A percentile compares a stretch with the other conserved stretches of the same genome.
These are phyloP conservation scores for Chelon auratus DNA, from an alignment of 2,797 vertebrate genomes.

Conservation along the genomic window DNA sequence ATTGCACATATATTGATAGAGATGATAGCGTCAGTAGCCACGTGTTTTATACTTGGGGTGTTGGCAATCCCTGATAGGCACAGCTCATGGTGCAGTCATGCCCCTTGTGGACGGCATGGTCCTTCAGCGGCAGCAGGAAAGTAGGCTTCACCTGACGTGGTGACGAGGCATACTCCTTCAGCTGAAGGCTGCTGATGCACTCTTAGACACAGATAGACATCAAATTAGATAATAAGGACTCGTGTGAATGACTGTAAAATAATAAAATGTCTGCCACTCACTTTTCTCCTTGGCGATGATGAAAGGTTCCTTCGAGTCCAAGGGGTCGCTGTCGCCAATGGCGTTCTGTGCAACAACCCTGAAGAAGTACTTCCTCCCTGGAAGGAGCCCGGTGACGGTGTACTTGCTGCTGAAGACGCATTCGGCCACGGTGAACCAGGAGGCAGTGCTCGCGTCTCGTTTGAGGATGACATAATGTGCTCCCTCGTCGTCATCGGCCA, in stretches of 20 bases:
- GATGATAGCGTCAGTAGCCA: not conserved
- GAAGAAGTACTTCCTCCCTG: constrained; percentile 82
- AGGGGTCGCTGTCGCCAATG: constrained; percentile 73
- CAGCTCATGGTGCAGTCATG: constrained; percentile 79
- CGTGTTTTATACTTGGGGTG: constrained; percentile 45
- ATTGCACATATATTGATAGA: not conserved
- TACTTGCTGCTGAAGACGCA: constrained; percentile 79
- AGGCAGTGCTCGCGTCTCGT: constrained; percentile 73
- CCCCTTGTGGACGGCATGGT: constrained; percentile 61
- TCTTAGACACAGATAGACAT: constrained; percentile 26
- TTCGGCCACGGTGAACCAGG: constrained; percentile 77
- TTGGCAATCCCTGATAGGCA: constrained; percentile 74
- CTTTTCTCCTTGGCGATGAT: constrained; percentile 75
- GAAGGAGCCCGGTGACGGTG: constrained; percentile 75
- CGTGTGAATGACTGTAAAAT: not conserved
- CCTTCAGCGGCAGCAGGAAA: constrained; percentile 75
- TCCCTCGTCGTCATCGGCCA: constrained; percentile 62
- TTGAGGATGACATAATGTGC: constrained; percentile 79
- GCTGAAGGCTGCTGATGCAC: constrained; percentile 49
- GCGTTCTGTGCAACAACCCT: constrained; percentile 75
- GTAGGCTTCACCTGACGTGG: constrained; percentile 66
- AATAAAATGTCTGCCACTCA: constrained; percentile 1
- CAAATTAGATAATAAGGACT: not conserved
- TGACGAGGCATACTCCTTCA: constrained; percentile 61
- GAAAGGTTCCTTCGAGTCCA: constrained; percentile 79